Base-by-base conservation (phyloP, 2,113 vertebrate species). In the Puntigrus tetrazona region DNA sequence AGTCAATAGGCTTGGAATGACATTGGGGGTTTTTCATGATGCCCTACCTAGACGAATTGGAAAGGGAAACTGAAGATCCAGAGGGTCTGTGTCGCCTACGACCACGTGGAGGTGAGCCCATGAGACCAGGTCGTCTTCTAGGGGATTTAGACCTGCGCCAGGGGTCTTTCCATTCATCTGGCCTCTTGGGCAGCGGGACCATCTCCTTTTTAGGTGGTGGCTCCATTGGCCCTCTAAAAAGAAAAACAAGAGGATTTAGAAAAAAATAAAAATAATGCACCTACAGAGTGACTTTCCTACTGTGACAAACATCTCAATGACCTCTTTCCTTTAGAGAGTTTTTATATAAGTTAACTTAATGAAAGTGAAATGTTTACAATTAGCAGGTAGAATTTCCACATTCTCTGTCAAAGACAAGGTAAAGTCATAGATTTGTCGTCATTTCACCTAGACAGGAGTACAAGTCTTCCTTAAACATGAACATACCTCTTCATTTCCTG, bases 61-160 rank as follows among this genome's bases (percentile, higher is more conserved):
- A 99, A n/a, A 95, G 93, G 0, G 97, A 98, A 0, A 96, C 96
- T 0, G 97, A 98, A 0, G 97, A 99, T 0, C 96, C 98, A 0
- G 98, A 98, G 10, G 96, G 95, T 63, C 96, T 95, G 47, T 98
- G 95, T 72, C 97, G 93, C 86, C 97, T 89, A 0, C 96, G 95
- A 0, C 97, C 96, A 0, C 96, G 95, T 36, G 95, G 97, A 0
- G 97, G 98, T 0, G 98, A 99, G 3, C 94, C 89, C 0, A 95
- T 95, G 41, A 95, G 38, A 0, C 96, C 95, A 0, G 96, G 92
- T 0, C 97, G 96, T 93, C 97, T 96, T 74, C 97, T 94, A n/a
- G 98, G 98, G 1, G 98, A 99, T 87, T 99, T 99, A 73, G 98
- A 99, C 91, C 98, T 95, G 72, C 97, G 97, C 98, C 98, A 99